Base-by-base conservation (phyloP, 2,888 invertebrate species). In the Spicauda simplicius region DNA sequence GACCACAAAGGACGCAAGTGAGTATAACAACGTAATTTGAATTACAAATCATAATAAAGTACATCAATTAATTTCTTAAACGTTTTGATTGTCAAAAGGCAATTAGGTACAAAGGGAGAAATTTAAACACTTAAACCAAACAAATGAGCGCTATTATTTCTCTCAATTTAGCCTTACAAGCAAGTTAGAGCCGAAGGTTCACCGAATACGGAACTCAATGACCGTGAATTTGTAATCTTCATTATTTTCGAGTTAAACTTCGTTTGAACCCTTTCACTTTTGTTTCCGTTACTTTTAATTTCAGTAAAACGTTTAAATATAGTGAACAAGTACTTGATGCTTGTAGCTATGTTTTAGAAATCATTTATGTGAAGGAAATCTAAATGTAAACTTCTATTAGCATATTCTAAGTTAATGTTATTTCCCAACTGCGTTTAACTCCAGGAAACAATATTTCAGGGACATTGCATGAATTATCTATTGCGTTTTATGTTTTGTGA, bases 151-250 rank as follows among this genome's bases (percentile, higher is more conserved):
- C 90, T 89, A 92, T 93, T 93, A 92, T 91, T 91, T 90, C 91
- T 92, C 92, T 90, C 90, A 90, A 92, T 92, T 93, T 90, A 87
- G 88, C 88, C 86, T 86, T 89, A 91, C 91, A 91, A 91, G 90
- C 87, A 85, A 89, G 82, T 91, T 86, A 85, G 80, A 88, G 88
- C 88, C 89, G 87, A 91, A 90, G 91, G 90, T 90, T 91, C 87
- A 86, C 85, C 86, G 83, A 86, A 88, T 90, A 89, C 77, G 86
- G 84, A 85, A 86, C 87, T 90, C 91, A 91, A 91, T 91, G 92
- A 86, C 90, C 90, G 90, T 89, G 90, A 92, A 92, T 91, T 90
- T 87, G 88, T 91, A 90, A 93, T 92, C 91, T 92, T 88, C 90
- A 92, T 92, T 92, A 91, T 91, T 92, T 92, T 90, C 81, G 83